Percentiles rank a stretch among this genome's conserved stretches.
phyloP scores from a whole-genome alignment of 2,888 invertebrate species.

The Eupithecia pulchellata region DNA sequence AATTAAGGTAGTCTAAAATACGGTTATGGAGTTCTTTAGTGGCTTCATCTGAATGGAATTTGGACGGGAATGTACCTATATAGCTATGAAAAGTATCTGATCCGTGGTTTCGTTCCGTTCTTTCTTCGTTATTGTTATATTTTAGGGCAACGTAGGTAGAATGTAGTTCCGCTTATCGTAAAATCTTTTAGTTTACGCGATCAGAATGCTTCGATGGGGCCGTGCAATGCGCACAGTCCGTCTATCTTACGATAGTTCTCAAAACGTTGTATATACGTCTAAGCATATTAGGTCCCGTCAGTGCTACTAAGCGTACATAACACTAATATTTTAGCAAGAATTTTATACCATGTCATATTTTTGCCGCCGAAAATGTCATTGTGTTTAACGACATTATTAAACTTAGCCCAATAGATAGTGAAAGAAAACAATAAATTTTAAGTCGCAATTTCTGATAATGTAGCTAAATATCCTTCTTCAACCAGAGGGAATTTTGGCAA shows the following conservation, averaged over 20 bases:
- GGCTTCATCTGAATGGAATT: slow-evolving; percentile 34
- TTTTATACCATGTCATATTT: neutral
- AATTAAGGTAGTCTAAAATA: slow-evolving; percentile 40
- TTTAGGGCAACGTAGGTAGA: neutral
- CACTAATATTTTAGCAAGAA: neutral
- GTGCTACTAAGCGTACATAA: too few species aligned
- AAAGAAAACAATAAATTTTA: neutral
- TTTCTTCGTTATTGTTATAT: neutral
- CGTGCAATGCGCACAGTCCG: too few species aligned
- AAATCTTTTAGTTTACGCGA: neutral
- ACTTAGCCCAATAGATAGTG: neutral
- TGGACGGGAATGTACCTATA: slow-evolving; percentile 12
- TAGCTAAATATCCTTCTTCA: neutral
- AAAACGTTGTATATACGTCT: too few species aligned
- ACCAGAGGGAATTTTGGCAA: slow-evolving; percentile 7
- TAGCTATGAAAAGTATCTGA: slow-evolving; percentile 14
- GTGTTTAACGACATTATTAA: too few species aligned
- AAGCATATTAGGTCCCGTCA: too few species aligned
- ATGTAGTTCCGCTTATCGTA: neutral
- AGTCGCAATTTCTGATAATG: neutral
- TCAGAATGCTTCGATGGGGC: too few species aligned
- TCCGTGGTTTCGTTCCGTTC: slow-evolving; percentile 3
- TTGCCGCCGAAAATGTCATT: neutral
- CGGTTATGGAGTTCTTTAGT: slow-evolving; percentile 37
- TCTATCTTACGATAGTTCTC: too few species aligned